Base-by-base conservation (phyloP, 2,113 vertebrate genomes). In the Calidris pygmaea region DNA sequence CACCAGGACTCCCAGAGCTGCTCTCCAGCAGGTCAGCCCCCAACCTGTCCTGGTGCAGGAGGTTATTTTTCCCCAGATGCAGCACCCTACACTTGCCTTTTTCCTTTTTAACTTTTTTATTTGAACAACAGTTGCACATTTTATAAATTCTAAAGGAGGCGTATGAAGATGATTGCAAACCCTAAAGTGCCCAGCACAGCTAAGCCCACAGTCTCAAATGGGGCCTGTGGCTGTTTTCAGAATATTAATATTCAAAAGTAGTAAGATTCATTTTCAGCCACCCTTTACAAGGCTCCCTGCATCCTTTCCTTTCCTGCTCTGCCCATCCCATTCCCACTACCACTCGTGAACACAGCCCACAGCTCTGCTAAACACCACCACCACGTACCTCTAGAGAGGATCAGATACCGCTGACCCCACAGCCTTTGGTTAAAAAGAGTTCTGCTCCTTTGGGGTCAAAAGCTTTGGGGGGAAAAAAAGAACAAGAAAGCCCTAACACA, bases 391-490 rank as follows among this genome's bases (percentile, higher is more conserved):
- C 35, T 34, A 23, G 14, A 32, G 19, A 5, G 12, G 18, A 70
- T 62, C 26, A 62, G 50, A 65, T 41, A 50, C 18, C 0, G 0
- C 7, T 84, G 47, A 66, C 10, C 24, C 16, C 52, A 50, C 4
- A 9, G 14, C 20, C 50, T 58, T 20, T 20, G 11, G 17, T 73
- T 59, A 59, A 30, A 74, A 30, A 55, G 11, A 70, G 19, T 65
- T 76, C 41, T 87, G 32, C 18, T 83, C n/a, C 41, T 91, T 62
- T 8, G 3, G 37, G 24, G 12, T 3, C 21, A 68, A 74, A 62
- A 39, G 20, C 12, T 47, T 50, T 24, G 0, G 9, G 8, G 9
- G 6, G 3, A 3, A 7, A 3, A 7, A 76, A 60, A 14, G 4
- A 91, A 76, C 20, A 29, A 35, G 6, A 15, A 66, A 52, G 37